Evolutionary conservation across 2,797 vertebrate species (phyloP), one percentile per base, ranked within the genome.

Genomic region (Eremophila alpestris): DNA sequence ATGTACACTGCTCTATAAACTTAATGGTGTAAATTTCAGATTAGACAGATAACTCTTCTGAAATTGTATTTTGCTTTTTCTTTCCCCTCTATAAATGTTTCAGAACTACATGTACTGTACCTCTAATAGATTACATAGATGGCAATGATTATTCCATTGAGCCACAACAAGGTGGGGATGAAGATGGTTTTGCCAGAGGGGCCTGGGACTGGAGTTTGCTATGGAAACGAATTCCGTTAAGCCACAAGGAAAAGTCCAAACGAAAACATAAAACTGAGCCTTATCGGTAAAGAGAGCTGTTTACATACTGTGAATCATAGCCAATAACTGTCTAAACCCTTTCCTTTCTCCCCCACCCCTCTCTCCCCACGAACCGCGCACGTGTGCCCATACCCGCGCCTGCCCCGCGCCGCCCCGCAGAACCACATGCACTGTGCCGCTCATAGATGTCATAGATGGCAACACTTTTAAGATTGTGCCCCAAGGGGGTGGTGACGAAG

Each of bases 111-210:
- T 99, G 99, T 97, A 99, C 99, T 97, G 99, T 99, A 91, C 99
- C 99, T 83, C 98, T 99, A 97, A 99, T 99, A 99, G 99, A 99
- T 98, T 99, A 99, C 98, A 99, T 99, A 99, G 99, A 99, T 98
- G 99, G 99, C 97, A 99, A 99, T 98, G 98, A 99, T 97, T 99
- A 99, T 98, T 99, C 97, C 98, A 98, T 99, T 98, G 99, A 99
- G 98, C 98, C 99, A 32, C 99, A 99, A 98, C 99, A 99, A 98
- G 99, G 99, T 88, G 99, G 99, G 87, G 99, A 99, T 95, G 99
- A 99, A 98, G 99, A 99, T 96, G 99, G 99, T 80, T 98, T 99
- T 98, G 99, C 99, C 98, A 98, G 99, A 97, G 99, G 99, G 97
- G 99, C 99, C 92, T 99, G 99, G 99, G 99, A 99, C 97, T 99